These are phyloP conservation scores for Agrilus mali DNA, from an alignment of 2,888 invertebrate species.

Conservation along the genomic window DNA sequence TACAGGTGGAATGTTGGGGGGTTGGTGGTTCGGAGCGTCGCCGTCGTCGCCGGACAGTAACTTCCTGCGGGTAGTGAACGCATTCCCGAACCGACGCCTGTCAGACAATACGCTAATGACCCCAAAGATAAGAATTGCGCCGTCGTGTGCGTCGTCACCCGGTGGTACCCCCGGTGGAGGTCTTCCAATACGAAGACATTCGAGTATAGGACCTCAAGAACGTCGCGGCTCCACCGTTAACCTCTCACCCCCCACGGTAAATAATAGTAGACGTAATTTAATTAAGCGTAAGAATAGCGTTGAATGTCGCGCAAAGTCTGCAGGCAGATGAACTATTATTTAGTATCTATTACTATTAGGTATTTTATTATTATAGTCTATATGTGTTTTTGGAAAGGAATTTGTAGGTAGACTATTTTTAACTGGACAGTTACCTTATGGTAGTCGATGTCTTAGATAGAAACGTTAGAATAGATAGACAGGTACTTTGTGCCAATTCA, in stretches of 20 bases:
- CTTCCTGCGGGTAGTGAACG: conserved; percentile 71
- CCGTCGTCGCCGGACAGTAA: conserved; percentile 76
- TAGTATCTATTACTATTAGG: no score
- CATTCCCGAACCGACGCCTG: conserved; percentile 72
- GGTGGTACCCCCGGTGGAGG: conserved; percentile 60
- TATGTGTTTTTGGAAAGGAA: no score
- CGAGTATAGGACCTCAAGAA: conserved; percentile 84
- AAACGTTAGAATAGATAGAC: no score
- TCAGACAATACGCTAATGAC: conserved; percentile 89
- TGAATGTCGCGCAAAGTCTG: no score
- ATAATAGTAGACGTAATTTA: conserved; percentile 12
- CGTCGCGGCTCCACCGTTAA: conserved; percentile 73
- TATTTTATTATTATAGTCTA: no score
- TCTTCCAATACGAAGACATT: conserved; percentile 76
- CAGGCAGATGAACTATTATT: no score
- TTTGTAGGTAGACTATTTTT: no score
- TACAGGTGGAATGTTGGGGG: conserved; percentile 49
- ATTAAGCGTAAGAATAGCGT: conserved; percentile 22
- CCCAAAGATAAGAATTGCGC: conserved; percentile 78
- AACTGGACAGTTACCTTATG: no score
- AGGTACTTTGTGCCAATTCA: no score
- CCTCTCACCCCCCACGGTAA: conserved; percentile 79
- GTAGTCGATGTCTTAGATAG: no score
- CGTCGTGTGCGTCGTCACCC: conserved; percentile 77
- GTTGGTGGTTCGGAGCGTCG: conserved; percentile 76